Evolutionary conservation across 53 echinoderm and acorn worm genomes (phyloP).

Genomic region (Holothuria leucospilota): DNA sequence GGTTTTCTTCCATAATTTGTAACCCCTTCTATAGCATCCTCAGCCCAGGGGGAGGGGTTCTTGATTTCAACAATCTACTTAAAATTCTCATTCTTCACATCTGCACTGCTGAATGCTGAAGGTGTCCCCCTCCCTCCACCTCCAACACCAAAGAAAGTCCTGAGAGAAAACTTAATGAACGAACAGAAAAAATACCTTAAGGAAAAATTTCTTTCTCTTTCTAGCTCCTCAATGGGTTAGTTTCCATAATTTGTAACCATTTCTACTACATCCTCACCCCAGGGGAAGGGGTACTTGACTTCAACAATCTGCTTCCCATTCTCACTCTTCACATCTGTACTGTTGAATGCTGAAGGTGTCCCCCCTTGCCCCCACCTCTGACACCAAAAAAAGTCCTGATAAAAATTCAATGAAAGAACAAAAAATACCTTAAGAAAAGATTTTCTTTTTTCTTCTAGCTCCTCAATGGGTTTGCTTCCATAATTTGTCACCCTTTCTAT

Average conservation of each 20-base stretch:
- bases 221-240: constrained; percentile 61
- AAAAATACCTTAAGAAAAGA: not conserved
- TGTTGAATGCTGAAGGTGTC: no score
- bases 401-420: constrained; percentile 78
- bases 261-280: no score
- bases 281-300: no score
- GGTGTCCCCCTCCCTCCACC: no score
- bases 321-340: constrained; percentile 75
- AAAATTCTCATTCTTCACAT: constrained; percentile 66
- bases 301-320: constrained; percentile 68
- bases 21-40: constrained; percentile 87
- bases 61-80: constrained; percentile 68
- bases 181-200: constrained; percentile 32
- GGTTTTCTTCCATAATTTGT: constrained; percentile 72
- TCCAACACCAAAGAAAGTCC: no score
- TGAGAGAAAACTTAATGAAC: constrained; percentile 88
- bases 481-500: constrained; percentile 87
- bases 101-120: constrained; percentile 86
- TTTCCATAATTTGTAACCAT: constrained; percentile 83
- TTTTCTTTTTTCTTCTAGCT: constrained; percentile 39
- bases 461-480: constrained; percentile 68
- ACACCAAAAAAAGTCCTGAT: no score
- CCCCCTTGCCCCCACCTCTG: no score
- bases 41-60: no score
- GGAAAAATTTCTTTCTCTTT: not conserved